A percentile compares a stretch with the other conserved stretches of the same genome.
Evolutionary conservation across 2,113 vertebrate genomes (phyloP).

Genomic region (Archilochus colubris): DNA sequence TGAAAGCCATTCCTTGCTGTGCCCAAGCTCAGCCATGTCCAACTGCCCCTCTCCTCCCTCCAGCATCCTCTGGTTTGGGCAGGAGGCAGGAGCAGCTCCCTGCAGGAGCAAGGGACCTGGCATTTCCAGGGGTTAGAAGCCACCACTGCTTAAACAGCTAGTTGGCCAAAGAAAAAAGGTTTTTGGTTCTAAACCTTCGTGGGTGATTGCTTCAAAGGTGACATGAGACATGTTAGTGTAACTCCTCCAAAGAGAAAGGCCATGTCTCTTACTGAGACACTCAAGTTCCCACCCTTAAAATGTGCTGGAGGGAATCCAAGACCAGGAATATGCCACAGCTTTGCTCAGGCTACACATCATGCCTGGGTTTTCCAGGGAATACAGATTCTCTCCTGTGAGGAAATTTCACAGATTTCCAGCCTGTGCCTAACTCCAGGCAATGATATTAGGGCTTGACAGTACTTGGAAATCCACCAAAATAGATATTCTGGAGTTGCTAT

Average conservation of each 20-base stretch:
- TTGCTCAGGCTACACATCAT: neutral
- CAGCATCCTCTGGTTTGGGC: neutral
- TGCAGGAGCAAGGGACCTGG: rapidly evolving
- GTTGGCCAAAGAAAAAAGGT: neutral
- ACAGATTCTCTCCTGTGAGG: neutral
- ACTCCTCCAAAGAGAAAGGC: neutral
- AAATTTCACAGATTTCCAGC: neutral
- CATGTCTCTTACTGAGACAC: neutral
- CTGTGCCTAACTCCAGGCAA: neutral
- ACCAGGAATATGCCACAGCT: neutral
- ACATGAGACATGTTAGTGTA: neutral
- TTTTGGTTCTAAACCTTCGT: neutral
- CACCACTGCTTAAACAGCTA: neutral
- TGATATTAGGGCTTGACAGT: neutral
- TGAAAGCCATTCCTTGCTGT: neutral
- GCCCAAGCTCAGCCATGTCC: neutral
- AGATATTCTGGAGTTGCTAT: neutral
- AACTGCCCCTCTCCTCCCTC: rapidly evolving
- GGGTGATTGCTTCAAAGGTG: neutral
- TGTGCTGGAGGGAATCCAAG: neutral
- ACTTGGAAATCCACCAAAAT: neutral
- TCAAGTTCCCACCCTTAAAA: neutral
- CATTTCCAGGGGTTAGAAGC: neutral
- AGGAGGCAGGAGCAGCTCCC: neutral
- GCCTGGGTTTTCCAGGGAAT: neutral